A percentile compares a stretch with the other conserved stretches of the same genome.
phyloP scores from a whole-genome alignment of 2,797 vertebrate species.

The Brotula barbata region DNA sequence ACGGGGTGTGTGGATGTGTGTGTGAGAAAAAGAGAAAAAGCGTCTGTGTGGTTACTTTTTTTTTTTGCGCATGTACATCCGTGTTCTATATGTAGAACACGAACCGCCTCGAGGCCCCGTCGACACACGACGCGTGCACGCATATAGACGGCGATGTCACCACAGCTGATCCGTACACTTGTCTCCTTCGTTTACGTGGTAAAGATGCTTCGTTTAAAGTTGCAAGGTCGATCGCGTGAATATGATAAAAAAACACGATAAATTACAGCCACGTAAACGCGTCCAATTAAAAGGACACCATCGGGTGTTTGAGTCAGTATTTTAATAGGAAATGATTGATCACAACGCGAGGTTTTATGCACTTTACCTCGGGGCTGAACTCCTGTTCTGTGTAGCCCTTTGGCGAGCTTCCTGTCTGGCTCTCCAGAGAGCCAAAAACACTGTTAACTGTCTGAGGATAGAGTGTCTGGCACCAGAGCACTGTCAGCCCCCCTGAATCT shows the following conservation, averaged over 20 bases:
- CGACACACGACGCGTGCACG: constrained; percentile 13
- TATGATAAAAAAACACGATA: constrained; percentile 68
- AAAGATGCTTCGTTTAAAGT: constrained; percentile 79
- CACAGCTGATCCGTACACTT: constrained; percentile 38
- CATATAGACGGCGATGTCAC: constrained; percentile 25
- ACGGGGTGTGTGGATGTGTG: constrained; percentile 15
- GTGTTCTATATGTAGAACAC: constrained; percentile 60
- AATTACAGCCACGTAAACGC: constrained; percentile 64
- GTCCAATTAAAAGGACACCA: constrained; percentile 48
- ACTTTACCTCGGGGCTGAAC: constrained; percentile 88
- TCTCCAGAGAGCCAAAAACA: constrained; percentile 77
- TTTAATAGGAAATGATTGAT: constrained; percentile 81
- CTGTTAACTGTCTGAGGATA: constrained; percentile 80
- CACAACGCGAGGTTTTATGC: constrained; percentile 86
- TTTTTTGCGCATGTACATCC: constrained; percentile 25
- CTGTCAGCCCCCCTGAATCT: constrained; percentile 56
- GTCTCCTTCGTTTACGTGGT: constrained; percentile 76
- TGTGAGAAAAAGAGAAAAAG: background rate
- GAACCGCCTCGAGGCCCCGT: constrained; percentile 58
- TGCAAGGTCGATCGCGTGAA: constrained; percentile 79
- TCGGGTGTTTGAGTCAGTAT: constrained; percentile 30
- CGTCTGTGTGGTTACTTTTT: constrained; percentile 34
- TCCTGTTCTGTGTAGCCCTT: constrained; percentile 82
- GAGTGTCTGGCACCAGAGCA: constrained; percentile 69
- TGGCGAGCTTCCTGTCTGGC: constrained; percentile 86